phyloP scores from a whole-genome alignment of 2,888 invertebrate species.

The Cheilosia vulpina region DNA sequence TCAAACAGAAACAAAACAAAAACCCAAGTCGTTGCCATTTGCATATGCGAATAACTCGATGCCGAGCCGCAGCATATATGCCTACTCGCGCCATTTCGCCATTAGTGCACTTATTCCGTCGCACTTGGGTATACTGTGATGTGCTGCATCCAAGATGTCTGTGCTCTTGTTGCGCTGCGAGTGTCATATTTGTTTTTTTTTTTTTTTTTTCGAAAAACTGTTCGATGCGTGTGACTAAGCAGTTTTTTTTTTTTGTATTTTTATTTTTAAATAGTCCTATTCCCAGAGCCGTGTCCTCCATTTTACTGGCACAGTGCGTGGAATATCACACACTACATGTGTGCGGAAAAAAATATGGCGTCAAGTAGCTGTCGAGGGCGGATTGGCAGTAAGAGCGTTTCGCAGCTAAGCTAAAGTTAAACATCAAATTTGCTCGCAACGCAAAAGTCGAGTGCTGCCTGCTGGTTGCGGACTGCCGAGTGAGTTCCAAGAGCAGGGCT shows the following conservation, averaged over 20 bases:
- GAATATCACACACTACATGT: conserved; percentile 56
- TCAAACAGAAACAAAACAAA: conserved; percentile 17
- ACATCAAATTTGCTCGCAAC: conserved; percentile 48
- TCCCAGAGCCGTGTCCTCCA: conserved; percentile 41
- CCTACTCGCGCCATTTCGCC: conserved; percentile 52
- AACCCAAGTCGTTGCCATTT: conserved; percentile 65
- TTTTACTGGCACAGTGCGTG: conserved; percentile 58
- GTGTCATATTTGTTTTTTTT: conserved; percentile 33
- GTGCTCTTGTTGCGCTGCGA: conserved; percentile 28
- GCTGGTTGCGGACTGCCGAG: conserved; percentile 16
- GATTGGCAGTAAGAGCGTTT: conserved; percentile 49
- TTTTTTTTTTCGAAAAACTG: conserved; percentile 18
- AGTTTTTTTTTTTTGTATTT: not conserved
- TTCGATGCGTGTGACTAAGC: conserved; percentile 52
- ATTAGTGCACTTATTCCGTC: conserved; percentile 71
- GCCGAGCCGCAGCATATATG: conserved; percentile 17
- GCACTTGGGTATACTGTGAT: conserved; percentile 33
- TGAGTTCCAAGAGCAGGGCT: not conserved
- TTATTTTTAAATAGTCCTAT: conserved; percentile 8
- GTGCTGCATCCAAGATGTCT: conserved; percentile 57
- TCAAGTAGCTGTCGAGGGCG: conserved; percentile 59
- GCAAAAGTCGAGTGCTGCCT: conserved; percentile 59
- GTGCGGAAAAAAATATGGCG: conserved; percentile 58
- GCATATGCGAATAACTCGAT: conserved; percentile 50
- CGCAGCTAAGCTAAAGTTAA: conserved; percentile 48